Base-by-base conservation (phyloP, 2,888 invertebrate genomes). In the Tachina lurida region DNA sequence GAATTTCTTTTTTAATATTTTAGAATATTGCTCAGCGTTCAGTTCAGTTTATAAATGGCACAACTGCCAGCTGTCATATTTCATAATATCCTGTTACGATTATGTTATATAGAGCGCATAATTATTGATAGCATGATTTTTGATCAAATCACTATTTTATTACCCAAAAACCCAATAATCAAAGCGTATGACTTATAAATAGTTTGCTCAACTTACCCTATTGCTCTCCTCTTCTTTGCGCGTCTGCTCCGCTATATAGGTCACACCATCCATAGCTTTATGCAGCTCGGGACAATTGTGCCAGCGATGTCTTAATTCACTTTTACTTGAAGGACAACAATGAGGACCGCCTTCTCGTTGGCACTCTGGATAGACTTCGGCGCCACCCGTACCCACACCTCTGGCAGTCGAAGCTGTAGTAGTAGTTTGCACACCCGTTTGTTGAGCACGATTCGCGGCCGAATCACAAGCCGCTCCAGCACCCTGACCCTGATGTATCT, bases 161-260 rank as follows among this genome's bases (percentile, higher is more conserved):
- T 31, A 4, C 31, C 5, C 31, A 5, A 31, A 22, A 31, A 31
- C 1, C 31, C 31, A 31, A 31, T 7, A 1, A 31, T 31, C 31
- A 31, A 31, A 31, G 31, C 7, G 31, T 7, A 31, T 31, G 7
- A 7, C 31, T 31, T 31, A 31, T 31, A 31, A 31, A 1, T 31
- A 31, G 7, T 47, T 45, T 13, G 45, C 68, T 70, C n/a, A 65
- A 93, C 94, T 94, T 92, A 97, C 97, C 94, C 97, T 95, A 76
- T 97, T 97, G 83, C 97, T 97, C 92, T 98, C 97, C 93, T 98
- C 97, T 93, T 97, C 97, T 91, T 97, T 95, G 90, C 97, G 96
- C 80, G 97, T 97, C 93, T 98, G 97, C 93, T 98, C 97, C 70
- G 98, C 98, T 90, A 98, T 98, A 92, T 97, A 98, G 90, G 96